Base-by-base conservation (phyloP, 2,888 invertebrate species). In the Melieria omissa region DNA sequence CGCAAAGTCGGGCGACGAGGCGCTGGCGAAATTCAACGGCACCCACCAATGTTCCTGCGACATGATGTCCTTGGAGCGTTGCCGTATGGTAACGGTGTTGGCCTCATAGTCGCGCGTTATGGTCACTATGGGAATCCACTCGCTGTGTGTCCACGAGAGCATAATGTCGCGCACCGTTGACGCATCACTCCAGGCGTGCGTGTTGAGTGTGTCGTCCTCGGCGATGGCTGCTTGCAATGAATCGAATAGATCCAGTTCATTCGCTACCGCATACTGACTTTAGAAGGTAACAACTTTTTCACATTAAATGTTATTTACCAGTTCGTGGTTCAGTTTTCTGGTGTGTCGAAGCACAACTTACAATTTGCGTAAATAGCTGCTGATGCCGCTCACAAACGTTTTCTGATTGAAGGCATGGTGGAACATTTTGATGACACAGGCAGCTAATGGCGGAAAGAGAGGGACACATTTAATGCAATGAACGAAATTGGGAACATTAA, bases 71-170 rank as follows among this genome's bases (percentile, higher is more conserved):
- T 82, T 77, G 0, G 83, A 81, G 12, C 78, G 79, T 73, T 93
- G 93, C 0, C 88, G 87, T 46, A 93, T 84, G 45, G 88, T 88
- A 0, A 91, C 88, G 0, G 88, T 88, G 49, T 81, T 78, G 5
- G 80, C 78, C 41, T 81, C 80, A 2, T 92, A 91, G 73, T 91
- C 89, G 4, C 84, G 73, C 3, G 79, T 62, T 0, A 91, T 88
- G 29, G 84, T 86, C 0, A 92, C 81, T 0, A 92, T 86, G 0
- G 92, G 92, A 81, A 88, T 90, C 60, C 91, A 90, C 58, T 89
- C 84, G 79, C 90, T 90, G 14, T 88, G 87, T 0, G 90, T 90
- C 92, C 92, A 93, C 0, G 89, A 88, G 42, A 88, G 84, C 88
- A 92, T 73, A 89, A 91, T 73, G 75, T 78, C 81, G 82, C 86